Percentiles rank a stretch among this genome's conserved stretches.
Conservation (phyloP, 2,797 vertebrate species). For the Tangara arthus region DNA sequence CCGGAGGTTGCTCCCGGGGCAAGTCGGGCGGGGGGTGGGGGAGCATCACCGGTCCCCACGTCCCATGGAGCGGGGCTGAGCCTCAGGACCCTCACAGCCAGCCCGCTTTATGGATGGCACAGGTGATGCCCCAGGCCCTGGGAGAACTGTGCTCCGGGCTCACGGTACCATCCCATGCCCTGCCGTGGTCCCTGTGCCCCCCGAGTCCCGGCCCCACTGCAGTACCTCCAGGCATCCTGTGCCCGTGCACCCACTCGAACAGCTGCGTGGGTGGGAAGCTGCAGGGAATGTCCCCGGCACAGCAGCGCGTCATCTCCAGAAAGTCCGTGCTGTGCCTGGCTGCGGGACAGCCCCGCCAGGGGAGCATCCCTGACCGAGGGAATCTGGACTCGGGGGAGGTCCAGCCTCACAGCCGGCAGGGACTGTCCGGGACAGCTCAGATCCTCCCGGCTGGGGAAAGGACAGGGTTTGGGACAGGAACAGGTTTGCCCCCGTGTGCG, state of each 20-base stretch:
- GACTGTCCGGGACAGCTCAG: background rate
- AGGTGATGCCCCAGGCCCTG: background rate
- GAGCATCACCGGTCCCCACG: background rate
- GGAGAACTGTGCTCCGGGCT: background rate
- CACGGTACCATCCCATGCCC: background rate
- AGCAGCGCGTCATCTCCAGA: background rate
- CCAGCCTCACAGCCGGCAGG: background rate
- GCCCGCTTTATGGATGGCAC: background rate
- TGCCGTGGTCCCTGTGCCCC: background rate
- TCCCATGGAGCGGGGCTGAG: background rate
- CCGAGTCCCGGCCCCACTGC: background rate
- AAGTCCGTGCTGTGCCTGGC: background rate
- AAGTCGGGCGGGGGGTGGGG: no score
- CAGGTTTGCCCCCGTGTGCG: background rate
- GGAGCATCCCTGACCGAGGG: background rate
- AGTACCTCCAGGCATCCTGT: background rate
- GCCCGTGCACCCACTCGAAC: background rate
- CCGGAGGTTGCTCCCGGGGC: background rate
- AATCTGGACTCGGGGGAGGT: no score
- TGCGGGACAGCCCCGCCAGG: background rate
- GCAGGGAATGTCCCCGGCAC: background rate
- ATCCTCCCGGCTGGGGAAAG: rapidly evolving
- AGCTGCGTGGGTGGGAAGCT: background rate
- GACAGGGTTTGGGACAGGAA: background rate
- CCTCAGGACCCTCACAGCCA: background rate